Percentiles rank a stretch among this genome's conserved stretches.
Evolutionary conservation across 2,797 vertebrate genomes (phyloP).

Genomic region (Sebastes oblongus): DNA sequence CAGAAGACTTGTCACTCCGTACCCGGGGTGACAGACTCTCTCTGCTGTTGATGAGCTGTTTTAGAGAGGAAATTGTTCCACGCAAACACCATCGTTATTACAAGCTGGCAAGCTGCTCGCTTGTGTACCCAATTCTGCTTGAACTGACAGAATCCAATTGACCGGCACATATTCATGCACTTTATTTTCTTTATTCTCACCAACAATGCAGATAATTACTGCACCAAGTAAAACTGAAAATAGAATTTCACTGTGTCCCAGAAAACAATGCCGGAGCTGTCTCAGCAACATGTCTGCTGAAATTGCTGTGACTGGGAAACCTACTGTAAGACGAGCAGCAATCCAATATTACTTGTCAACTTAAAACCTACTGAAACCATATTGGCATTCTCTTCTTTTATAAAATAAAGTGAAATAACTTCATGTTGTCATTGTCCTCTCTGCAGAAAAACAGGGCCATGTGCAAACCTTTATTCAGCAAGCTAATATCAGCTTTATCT

Average conservation of each 20-base stretch:
- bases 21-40: conserved; percentile 87
- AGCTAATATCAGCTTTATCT: neutral
- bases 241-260: conserved; percentile 85
- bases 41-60: conserved; percentile 88
- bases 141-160: conserved; percentile 91
- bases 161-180: conserved; percentile 88
- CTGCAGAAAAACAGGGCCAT: neutral
- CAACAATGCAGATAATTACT: conserved; percentile 90
- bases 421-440: neutral
- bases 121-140: conserved; percentile 87
- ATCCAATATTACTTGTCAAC: conserved; percentile 70
- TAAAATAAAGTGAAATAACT: conserved; percentile 37
- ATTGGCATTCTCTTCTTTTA: conserved; percentile 37
- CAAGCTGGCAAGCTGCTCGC: conserved; percentile 84
- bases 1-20: conserved; percentile 87
- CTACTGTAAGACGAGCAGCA: conserved; percentile 73
- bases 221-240: conserved; percentile 88
- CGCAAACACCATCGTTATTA: conserved; percentile 88
- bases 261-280: conserved; percentile 85
- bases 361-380: conserved; percentile 55
- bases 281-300: conserved; percentile 81
- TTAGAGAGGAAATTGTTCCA: conserved; percentile 89
- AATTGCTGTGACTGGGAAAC: conserved; percentile 78
- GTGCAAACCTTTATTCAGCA: neutral
- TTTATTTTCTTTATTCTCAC: conserved; percentile 89